A percentile compares a stretch with the other conserved stretches of the same genome.
Conservation (phyloP, 2,113 vertebrate species). For the Archocentrus centrarchus region DNA sequence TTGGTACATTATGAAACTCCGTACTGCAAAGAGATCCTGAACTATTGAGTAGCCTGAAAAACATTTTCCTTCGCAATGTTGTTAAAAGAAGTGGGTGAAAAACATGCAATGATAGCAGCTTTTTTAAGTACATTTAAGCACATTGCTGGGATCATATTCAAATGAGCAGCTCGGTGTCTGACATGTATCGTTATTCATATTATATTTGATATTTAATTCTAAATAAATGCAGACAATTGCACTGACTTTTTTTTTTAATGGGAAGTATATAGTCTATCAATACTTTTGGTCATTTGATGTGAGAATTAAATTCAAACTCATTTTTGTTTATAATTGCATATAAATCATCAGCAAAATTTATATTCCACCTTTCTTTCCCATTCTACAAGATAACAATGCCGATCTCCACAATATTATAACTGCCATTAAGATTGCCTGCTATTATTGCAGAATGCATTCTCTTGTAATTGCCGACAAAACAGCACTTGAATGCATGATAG, state of each 20-base stretch:
- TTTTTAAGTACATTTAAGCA: background rate
- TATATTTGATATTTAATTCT: background rate
- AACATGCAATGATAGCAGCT: background rate
- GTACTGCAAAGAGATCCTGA: background rate
- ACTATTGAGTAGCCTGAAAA: background rate
- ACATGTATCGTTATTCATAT: background rate
- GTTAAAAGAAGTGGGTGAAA: background rate
- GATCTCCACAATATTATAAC: slow-evolving; percentile 27
- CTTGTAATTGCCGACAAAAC: slow-evolving; percentile 33
- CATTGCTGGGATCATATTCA: background rate
- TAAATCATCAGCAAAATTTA: background rate
- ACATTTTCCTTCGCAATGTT: background rate
- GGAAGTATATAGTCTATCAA: background rate
- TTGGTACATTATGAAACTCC: too few relatives aligned
- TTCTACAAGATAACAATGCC: background rate
- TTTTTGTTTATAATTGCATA: background rate
- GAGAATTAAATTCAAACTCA: background rate
- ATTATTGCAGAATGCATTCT: slow-evolving; percentile 28
- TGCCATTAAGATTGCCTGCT: slow-evolving; percentile 24
- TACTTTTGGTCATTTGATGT: background rate
- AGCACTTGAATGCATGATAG: slow-evolving; percentile 42
- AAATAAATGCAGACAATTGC: background rate
- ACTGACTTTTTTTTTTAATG: background rate
- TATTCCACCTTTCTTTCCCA: background rate
- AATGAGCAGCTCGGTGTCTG: background rate